These are phyloP conservation scores for Camptogramma bilineatum DNA, from an alignment of 2,888 invertebrate species.

Conservation along the genomic window DNA sequence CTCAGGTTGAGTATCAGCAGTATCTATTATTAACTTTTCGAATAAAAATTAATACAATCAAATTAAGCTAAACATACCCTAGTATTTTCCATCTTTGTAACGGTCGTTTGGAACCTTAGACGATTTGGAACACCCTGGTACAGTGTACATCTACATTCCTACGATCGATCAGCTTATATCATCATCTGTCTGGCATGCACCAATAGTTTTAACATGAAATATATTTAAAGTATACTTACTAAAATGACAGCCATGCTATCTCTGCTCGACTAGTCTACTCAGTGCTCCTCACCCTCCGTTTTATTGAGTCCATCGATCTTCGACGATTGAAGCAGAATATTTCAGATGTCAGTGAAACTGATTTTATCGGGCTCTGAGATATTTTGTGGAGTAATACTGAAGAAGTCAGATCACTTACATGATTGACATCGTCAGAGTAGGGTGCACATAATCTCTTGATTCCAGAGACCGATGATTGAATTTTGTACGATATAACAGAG, in stretches of 20 bases:
- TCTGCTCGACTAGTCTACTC: conserved; percentile 14
- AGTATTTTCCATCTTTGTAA: no score
- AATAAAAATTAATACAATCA: no score
- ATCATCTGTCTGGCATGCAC: background rate
- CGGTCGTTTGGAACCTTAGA: no score
- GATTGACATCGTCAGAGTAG: conserved; percentile 9
- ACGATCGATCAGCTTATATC: background rate
- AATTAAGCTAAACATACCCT: no score
- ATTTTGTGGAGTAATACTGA: conserved; percentile 15
- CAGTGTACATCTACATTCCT: no score
- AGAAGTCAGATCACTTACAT: conserved; percentile 17
- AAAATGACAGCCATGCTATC: background rate
- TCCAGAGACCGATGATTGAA: background rate
- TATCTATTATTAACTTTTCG: no score
- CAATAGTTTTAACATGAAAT: no score
- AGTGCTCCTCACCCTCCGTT: conserved; percentile 31
- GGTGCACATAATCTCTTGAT: conserved; percentile 1
- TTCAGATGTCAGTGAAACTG: conserved; percentile 31
- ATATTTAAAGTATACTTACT: background rate
- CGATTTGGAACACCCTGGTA: no score
- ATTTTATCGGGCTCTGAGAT: conserved; percentile 25
- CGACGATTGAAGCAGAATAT: conserved; percentile 25
- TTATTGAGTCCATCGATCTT: conserved; percentile 34
- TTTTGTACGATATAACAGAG: no score
- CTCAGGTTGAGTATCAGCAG: no score